These are phyloP conservation scores for Perizoma affinitatum DNA, from an alignment of 2,888 invertebrate species.

Conservation along the genomic window DNA sequence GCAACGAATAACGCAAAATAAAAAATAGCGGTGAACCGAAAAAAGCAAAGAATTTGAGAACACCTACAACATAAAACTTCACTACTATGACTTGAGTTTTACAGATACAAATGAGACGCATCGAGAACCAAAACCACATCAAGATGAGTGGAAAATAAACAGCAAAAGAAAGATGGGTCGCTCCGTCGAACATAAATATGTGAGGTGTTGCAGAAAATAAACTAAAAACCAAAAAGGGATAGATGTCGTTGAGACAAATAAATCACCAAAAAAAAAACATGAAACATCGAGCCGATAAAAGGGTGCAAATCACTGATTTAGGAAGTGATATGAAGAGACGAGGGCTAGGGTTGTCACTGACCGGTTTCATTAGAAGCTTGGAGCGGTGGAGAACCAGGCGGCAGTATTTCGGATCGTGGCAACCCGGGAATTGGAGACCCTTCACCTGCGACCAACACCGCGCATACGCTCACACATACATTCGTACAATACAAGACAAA, in stretches of 20 bases:
- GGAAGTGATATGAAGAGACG: slow-evolving; percentile 51
- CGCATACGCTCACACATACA: slow-evolving; percentile 53
- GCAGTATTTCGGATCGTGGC: slow-evolving; percentile 97
- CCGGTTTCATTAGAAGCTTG: slow-evolving; percentile 97
- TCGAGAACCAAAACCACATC: slow-evolving; percentile 48
- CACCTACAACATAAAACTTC: slow-evolving; percentile 44
- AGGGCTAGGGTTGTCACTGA: slow-evolving; percentile 85
- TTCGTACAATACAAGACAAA: slow-evolving; percentile 32
- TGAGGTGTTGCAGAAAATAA: slow-evolving; percentile 37
- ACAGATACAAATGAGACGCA: slow-evolving; percentile 42
- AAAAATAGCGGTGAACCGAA: slow-evolving; percentile 51
- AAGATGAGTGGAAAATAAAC: slow-evolving; percentile 48
- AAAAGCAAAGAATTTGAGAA: slow-evolving; percentile 45
- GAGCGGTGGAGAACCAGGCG: slow-evolving; percentile 98
- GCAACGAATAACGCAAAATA: slow-evolving; percentile 51
- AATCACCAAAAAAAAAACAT: slow-evolving; percentile 47
- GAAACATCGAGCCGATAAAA: slow-evolving; percentile 58
- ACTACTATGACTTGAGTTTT: slow-evolving; percentile 36
- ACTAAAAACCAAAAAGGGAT: slow-evolving; percentile 41
- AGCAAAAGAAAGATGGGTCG: slow-evolving; percentile 44
- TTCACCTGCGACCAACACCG: slow-evolving; percentile 91
- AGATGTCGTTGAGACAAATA: slow-evolving; percentile 44
- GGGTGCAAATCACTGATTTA: slow-evolving; percentile 54
- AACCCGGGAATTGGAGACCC: slow-evolving; percentile 97
- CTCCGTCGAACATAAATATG: slow-evolving; percentile 42